Evolutionary conservation across 1,140 invertebrate species (phyloP), one percentile per base, ranked within the genome.

Genomic region (Coelopa frigida): DNA sequence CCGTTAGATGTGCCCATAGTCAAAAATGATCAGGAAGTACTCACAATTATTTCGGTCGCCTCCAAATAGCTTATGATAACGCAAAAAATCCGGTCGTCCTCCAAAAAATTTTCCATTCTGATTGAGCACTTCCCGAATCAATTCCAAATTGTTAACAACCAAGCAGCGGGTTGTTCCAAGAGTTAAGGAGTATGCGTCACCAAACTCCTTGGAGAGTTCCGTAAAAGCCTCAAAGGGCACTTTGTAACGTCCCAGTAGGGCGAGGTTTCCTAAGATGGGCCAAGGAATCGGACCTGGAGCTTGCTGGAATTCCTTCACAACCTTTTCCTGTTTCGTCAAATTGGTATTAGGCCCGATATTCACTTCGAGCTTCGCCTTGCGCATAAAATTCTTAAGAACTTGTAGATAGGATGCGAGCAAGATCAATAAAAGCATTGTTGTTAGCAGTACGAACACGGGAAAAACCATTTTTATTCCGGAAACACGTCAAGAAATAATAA

Each of bases 91-190:
- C 0, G 88, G 87, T 24, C 89, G 71, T 5, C 85, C 84, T 3
- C 84, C 85, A 66, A 93, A 89, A 51, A 81, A 78, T 45, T 79
- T 80, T 27, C 85, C 85, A 65, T 88, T 88, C 47, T 81, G 78
- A 57, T 89, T 82, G 12, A 92, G 74, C 14, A 91, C 85, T 63
- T 89, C 84, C 48, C 80, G 80, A 51, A 91, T 84, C 11, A 81
- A 61, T 3, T 78, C 72, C 54, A 83, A 78, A 53, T 79, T 85
- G 60, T 84, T 89, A 17, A 91, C 81, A 11, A 93, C 80, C 4
- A 90, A 70, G 58, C 85, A 87, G 15, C 78, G 77, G 0, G 76
- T 75, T 1, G 74, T 70, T 1, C 88, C 89, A 38, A 93, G 70
- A 29, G 75, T 78, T 31, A 92, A 72, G 31, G 77, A 77, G 63